A percentile compares a stretch with the other conserved stretches of the same genome.
These are phyloP conservation scores for Caprella mutica DNA, from an alignment of 2,888 invertebrate genomes.

Conservation along the genomic window DNA sequence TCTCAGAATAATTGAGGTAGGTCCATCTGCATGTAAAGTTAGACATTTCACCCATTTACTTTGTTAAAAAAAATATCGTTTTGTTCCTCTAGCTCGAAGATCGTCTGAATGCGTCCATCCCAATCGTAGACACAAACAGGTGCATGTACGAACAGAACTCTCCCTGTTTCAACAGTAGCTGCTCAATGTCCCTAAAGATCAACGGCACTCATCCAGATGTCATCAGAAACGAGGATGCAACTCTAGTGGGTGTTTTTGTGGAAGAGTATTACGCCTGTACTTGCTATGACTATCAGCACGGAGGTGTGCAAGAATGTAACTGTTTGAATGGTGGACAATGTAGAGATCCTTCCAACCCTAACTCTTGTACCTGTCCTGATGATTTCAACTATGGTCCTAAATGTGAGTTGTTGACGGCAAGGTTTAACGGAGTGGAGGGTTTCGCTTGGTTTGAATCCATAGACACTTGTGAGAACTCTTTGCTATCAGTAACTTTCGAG, in stretches of 20 bases:
- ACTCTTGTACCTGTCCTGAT: conserved; percentile 17
- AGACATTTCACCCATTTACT: too few relatives aligned
- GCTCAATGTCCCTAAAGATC: conserved; percentile 19
- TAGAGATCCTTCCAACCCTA: conserved; percentile 6
- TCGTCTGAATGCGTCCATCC: conserved; percentile 15
- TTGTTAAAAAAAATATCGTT: too few relatives aligned
- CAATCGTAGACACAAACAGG: conserved; percentile 23
- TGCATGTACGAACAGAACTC: conserved; percentile 24
- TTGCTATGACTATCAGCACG: conserved; percentile 5
- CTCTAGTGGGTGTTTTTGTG: conserved; percentile 25
- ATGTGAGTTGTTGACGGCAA: conserved; percentile 25
- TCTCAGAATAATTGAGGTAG: too few relatives aligned
- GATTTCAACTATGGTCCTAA: conserved; percentile 23
- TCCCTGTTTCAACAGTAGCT: conserved; percentile 16
- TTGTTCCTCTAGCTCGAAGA: conserved; percentile 14
- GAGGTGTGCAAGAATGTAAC: conserved; percentile 5
- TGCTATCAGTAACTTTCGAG: conserved; percentile 21
- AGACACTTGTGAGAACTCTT: conserved; percentile 22
- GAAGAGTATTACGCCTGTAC: conserved; percentile 25
- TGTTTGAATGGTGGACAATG: conserved; percentile 28
- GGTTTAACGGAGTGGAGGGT: conserved; percentile 17
- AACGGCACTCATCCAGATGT: conserved; percentile 22
- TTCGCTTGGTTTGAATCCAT: conserved; percentile 26
- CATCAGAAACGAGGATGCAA: conserved; percentile 14
- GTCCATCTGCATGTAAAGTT: too few relatives aligned